Evolutionary conservation across 2,113 vertebrate species (phyloP).

Genomic region (Megaceryle torquata): DNA sequence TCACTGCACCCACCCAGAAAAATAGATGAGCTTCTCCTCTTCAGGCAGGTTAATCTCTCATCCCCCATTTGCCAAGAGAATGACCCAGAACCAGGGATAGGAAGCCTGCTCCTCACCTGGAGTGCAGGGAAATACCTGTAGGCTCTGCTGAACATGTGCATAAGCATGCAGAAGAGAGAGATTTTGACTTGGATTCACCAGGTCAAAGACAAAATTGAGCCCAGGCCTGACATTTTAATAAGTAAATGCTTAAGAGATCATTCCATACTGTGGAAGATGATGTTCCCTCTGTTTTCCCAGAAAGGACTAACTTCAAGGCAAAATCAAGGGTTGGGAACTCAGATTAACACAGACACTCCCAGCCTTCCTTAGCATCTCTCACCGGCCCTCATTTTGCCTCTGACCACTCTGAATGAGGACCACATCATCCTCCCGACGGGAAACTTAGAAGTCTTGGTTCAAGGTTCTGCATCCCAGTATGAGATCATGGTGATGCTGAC

Average conservation of each 20-base stretch:
- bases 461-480: background rate
- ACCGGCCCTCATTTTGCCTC: background rate
- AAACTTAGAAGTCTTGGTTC: background rate
- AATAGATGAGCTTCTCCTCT: background rate
- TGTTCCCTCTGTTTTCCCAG: background rate
- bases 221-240: background rate
- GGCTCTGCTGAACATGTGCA: background rate
- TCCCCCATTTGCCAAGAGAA: background rate
- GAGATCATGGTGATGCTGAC: fast-evolving
- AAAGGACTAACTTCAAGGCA: background rate
- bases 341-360: background rate
- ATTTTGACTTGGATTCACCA: background rate
- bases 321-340: background rate
- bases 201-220: background rate
- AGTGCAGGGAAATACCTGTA: background rate
- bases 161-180: background rate
- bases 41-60: background rate
- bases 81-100: background rate
- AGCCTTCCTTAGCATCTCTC: background rate
- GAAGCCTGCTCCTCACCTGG: background rate
- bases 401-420: background rate
- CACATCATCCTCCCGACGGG: background rate
- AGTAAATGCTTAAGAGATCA: background rate
- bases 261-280: background rate
- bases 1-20: background rate